Evolutionary conservation across 2,888 invertebrate genomes (phyloP).

Genomic region (Drosophila anceps): DNA sequence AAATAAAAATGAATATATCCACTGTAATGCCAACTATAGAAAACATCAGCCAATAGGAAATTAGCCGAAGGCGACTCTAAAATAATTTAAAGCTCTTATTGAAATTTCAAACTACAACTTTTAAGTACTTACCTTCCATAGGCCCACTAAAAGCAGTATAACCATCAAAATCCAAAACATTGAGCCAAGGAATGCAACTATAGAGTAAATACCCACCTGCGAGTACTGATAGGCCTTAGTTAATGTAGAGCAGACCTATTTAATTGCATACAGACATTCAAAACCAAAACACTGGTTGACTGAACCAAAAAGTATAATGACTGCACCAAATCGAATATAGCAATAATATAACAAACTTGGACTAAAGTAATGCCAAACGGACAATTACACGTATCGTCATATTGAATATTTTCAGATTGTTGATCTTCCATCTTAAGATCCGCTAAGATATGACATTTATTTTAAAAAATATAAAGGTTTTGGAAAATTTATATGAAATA

Average conservation of each 20-base stretch:
- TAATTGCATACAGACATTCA: conserved; percentile 11
- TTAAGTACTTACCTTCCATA: conserved; percentile 43
- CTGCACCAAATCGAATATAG: conserved; percentile 48
- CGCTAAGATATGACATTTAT: not conserved
- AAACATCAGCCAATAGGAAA: conserved; percentile 44
- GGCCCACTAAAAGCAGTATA: conserved; percentile 40
- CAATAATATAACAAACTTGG: conserved; percentile 35
- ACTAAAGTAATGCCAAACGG: conserved; percentile 16
- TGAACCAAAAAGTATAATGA: conserved; percentile 44
- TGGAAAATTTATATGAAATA: conserved; percentile 26
- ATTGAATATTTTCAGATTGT: not conserved
- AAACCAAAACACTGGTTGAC: conserved; percentile 17
- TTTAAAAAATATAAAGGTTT: not conserved
- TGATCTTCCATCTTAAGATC: not conserved
- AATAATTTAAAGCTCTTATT: not conserved
- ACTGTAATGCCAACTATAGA: conserved; percentile 30
- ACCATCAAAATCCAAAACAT: conserved; percentile 47
- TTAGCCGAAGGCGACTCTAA: conserved; percentile 10
- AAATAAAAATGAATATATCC: conserved; percentile 43
- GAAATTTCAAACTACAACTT: not conserved
- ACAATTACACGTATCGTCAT: not conserved
- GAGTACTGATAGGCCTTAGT: not conserved
- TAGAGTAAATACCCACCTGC: conserved; percentile 33
- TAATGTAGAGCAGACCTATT: not conserved
- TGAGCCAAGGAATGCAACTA: conserved; percentile 26